Percentiles rank a stretch among this genome's conserved stretches.
phyloP scores from a whole-genome alignment of 2,888 invertebrate genomes.

The Drosophila seclusa region DNA sequence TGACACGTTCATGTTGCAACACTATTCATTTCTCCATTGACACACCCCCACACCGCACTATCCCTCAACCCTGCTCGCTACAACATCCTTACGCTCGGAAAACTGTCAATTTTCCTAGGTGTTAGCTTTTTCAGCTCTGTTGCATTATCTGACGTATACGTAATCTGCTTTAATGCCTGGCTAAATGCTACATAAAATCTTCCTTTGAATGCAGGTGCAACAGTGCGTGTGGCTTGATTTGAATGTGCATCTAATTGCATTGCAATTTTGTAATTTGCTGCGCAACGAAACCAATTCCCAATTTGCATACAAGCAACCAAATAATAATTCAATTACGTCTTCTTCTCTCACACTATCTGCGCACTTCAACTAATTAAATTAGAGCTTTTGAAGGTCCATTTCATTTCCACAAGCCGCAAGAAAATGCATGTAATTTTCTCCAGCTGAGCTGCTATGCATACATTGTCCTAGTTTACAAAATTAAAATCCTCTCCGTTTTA shows the following conservation, averaged over 20 bases:
- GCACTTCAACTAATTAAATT: constrained; percentile 28
- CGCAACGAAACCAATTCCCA: constrained; percentile 15
- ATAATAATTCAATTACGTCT: constrained; percentile 49
- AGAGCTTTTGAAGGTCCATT: background rate
- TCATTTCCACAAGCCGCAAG: background rate
- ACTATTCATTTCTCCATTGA: constrained; percentile 54
- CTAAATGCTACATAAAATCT: constrained; percentile 11
- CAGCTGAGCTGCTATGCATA: background rate
- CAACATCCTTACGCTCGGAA: constrained; percentile 35
- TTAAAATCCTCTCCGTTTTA: constrained; percentile 21
- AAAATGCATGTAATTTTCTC: background rate
- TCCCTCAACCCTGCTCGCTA: background rate
- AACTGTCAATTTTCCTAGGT: constrained; percentile 58
- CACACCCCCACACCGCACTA: background rate
- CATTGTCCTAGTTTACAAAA: constrained; percentile 11
- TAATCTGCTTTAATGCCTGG: constrained; percentile 12
- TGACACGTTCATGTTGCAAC: constrained; percentile 72
- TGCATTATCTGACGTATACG: constrained; percentile 33
- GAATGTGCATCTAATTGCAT: constrained; percentile 65
- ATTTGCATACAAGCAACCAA: constrained; percentile 27
- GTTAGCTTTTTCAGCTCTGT: constrained; percentile 46
- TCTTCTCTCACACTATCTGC: constrained; percentile 9
- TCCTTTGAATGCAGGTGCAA: constrained; percentile 38
- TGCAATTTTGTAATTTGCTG: constrained; percentile 42
- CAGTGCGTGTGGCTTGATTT: constrained; percentile 70